phyloP scores from a whole-genome alignment of 2,797 vertebrate species.

The Neoniphon sammara region DNA sequence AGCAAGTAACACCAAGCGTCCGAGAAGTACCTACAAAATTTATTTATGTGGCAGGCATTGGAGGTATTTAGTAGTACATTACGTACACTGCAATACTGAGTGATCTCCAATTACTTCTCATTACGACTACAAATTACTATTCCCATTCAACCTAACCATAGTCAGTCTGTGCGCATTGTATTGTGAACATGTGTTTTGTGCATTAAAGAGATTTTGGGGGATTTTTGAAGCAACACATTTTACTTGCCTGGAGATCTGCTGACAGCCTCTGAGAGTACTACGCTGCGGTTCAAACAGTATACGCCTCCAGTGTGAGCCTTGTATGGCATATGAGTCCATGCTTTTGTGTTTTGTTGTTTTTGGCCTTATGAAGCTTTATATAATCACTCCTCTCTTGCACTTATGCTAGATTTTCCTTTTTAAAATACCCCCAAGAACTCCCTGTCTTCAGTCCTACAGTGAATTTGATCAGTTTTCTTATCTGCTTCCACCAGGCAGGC shows the following conservation, averaged over 20 bases:
- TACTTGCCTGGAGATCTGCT: neutral
- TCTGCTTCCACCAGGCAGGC: too few relatives aligned
- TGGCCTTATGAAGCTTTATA: too few relatives aligned
- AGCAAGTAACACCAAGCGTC: neutral
- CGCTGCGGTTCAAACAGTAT: too few relatives aligned
- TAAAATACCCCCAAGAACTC: too few relatives aligned
- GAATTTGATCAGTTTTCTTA: too few relatives aligned
- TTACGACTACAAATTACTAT: constrained; percentile 17
- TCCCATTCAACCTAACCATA: neutral
- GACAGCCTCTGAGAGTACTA: too few relatives aligned
- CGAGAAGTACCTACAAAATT: constrained; percentile 45
- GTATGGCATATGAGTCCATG: too few relatives aligned
- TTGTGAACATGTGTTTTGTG: neutral
- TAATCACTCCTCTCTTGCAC: too few relatives aligned
- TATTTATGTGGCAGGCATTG: neutral
- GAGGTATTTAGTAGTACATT: constrained; percentile 60
- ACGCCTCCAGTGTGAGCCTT: too few relatives aligned
- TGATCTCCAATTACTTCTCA: constrained; percentile 50
- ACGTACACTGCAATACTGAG: constrained; percentile 28
- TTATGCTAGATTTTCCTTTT: too few relatives aligned
- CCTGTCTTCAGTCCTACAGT: too few relatives aligned
- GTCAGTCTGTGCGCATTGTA: neutral
- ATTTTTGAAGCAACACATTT: neutral
- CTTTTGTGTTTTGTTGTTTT: too few relatives aligned
- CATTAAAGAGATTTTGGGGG: constrained; percentile 2